Conservation (phyloP, 2,888 invertebrate species). For the Seira sanloemensis region DNA sequence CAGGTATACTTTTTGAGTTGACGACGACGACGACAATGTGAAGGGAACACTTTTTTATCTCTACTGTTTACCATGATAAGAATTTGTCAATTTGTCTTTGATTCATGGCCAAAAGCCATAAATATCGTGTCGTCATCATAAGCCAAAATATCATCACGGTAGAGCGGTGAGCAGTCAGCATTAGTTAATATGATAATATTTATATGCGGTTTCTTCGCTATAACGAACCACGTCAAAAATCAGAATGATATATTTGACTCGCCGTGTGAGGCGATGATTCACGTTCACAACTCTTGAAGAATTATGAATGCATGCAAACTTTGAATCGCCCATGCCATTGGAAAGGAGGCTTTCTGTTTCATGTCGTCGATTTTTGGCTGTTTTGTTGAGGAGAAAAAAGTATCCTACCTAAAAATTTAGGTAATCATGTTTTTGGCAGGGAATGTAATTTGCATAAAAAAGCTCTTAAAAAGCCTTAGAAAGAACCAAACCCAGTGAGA, state of each 20-base stretch:
- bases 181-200: no score
- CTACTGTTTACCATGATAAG: constrained; percentile 3
- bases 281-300: background rate
- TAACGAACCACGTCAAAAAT: background rate
- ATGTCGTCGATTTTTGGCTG: constrained; percentile 5
- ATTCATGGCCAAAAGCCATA: constrained; percentile 15
- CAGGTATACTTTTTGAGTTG: constrained; percentile 22
- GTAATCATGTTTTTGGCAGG: constrained; percentile 10
- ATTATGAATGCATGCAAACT: background rate
- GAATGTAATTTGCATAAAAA: constrained; percentile 7
- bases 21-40: constrained; percentile 4
- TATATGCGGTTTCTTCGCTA: background rate
- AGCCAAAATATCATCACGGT: background rate
- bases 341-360: background rate
- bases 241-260: background rate
- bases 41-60: constrained; percentile 5
- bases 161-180: background rate
- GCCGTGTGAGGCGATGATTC: background rate
- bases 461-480: background rate
- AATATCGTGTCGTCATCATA: constrained; percentile 13
- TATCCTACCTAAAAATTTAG: background rate
- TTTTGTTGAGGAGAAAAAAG: background rate
- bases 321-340: background rate
- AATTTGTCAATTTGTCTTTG: constrained; percentile 11
- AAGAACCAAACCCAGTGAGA: background rate